A percentile compares a stretch with the other conserved stretches of the same genome.
These are phyloP conservation scores for Drosophila conformis DNA, from an alignment of 2,888 invertebrate genomes.

Conservation along the genomic window DNA sequence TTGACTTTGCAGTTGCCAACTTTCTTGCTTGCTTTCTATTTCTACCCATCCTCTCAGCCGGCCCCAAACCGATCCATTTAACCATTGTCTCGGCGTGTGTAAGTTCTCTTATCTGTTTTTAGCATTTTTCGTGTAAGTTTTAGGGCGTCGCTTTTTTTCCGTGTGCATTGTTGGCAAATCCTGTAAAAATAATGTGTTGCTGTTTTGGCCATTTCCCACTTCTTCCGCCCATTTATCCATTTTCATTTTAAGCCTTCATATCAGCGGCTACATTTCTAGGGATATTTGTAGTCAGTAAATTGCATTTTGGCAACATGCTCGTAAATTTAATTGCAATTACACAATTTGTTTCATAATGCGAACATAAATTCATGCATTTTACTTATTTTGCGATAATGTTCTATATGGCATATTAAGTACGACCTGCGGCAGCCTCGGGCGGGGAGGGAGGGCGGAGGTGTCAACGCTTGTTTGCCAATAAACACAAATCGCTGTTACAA, in stretches of 20 bases:
- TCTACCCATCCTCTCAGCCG: neutral
- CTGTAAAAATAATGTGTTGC: constrained; percentile 34
- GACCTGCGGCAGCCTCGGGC: neutral
- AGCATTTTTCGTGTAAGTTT: constrained; percentile 70
- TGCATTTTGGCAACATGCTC: constrained; percentile 45
- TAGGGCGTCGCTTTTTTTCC: constrained; percentile 36
- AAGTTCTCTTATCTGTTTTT: constrained; percentile 71
- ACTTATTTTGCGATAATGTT: constrained; percentile 37
- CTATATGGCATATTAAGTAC: constrained; percentile 37
- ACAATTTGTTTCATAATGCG: constrained; percentile 71
- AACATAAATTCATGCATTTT: constrained; percentile 49
- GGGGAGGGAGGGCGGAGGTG: constrained; percentile 3
- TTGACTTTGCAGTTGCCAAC: constrained; percentile 77
- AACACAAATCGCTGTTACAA: constrained; percentile 69
- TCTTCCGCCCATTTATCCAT: neutral
- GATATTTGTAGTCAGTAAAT: constrained; percentile 36
- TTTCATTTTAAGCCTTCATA: constrained; percentile 12
- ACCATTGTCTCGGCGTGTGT: constrained; percentile 47
- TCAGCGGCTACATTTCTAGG: constrained; percentile 15
- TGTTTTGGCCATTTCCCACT: constrained; percentile 30
- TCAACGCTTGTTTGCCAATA: constrained; percentile 68
- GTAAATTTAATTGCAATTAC: constrained; percentile 77
- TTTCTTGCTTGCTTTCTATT: constrained; percentile 56
- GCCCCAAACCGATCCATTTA: constrained; percentile 23
- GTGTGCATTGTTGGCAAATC: constrained; percentile 27